phyloP scores from a whole-genome alignment of 2,888 invertebrate genomes.

The Perizoma affinitatum region DNA sequence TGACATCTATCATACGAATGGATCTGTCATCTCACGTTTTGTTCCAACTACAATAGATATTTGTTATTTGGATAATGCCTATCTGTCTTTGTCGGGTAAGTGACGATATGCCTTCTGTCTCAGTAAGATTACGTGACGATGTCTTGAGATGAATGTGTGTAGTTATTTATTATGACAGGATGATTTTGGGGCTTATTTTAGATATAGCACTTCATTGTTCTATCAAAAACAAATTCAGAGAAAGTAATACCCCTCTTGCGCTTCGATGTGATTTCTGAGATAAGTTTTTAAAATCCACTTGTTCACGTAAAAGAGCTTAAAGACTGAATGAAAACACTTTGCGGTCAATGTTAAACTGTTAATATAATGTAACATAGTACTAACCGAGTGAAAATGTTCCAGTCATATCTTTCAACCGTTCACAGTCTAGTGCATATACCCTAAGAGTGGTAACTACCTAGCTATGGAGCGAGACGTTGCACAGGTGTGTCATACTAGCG shows the following conservation, averaged over 20 bases:
- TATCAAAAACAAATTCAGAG: too few species aligned
- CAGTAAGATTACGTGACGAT: conserved; percentile 8
- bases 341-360: background rate
- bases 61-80: conserved; percentile 5
- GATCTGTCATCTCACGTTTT: background rate
- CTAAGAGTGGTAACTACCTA: background rate
- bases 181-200: background rate
- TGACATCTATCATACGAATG: background rate
- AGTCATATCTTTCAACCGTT: conserved; percentile 16
- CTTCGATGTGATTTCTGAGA: too few species aligned
- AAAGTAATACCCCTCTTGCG: too few species aligned
- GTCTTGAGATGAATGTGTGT: too few species aligned
- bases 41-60: background rate
- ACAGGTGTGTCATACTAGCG: too few species aligned
- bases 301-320: background rate
- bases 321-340: background rate
- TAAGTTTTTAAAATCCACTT: background rate
- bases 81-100: conserved; percentile 19
- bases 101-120: conserved; percentile 17
- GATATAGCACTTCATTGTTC: too few species aligned
- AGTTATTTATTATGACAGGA: background rate
- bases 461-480: background rate
- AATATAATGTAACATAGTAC: too few species aligned
- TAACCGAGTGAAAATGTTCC: conserved; percentile 19
- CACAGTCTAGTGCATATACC: conserved; percentile 8